Evolutionary conservation across 2,797 vertebrate genomes (phyloP).

Genomic region (Avahi laniger): DNA sequence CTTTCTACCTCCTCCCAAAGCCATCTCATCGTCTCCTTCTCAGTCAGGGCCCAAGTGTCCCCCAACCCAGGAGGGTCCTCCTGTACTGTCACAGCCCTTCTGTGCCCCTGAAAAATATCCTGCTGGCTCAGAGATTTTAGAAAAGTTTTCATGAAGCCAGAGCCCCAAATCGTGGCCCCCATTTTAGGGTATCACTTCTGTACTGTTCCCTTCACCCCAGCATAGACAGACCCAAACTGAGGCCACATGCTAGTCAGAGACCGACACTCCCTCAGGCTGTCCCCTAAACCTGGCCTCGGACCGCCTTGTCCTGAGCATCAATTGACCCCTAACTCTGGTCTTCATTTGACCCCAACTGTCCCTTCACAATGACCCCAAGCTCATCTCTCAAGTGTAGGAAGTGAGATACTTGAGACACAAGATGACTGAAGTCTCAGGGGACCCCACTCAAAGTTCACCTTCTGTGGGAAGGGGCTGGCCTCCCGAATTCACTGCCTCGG

Average conservation of each 20-base stretch:
- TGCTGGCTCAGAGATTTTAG: not conserved
- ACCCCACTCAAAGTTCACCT: not conserved
- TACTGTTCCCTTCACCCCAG: not conserved
- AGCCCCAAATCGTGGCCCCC: not conserved
- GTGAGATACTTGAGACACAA: not conserved
- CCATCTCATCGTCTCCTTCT: not conserved
- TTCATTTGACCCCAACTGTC: not conserved
- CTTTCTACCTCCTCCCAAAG: constrained; percentile 5
- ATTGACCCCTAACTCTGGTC: not conserved
- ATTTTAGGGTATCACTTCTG: not conserved
- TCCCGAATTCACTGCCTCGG: not conserved
- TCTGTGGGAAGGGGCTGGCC: not conserved
- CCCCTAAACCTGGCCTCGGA: not conserved
- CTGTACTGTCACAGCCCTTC: not conserved
- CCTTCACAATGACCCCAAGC: not conserved
- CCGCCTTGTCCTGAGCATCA: not conserved
- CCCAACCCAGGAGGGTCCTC: not conserved
- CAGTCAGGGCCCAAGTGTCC: not conserved
- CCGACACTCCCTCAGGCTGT: not conserved
- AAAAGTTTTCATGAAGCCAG: not conserved
- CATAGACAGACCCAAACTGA: not conserved
- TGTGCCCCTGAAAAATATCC: not conserved
- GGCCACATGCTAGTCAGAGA: not conserved
- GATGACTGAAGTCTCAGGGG: not conserved
- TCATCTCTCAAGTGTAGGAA: not conserved